A percentile compares a stretch with the other conserved stretches of the same genome.
Conservation (phyloP, 2,888 invertebrate species). For the Philereme transversata region DNA sequence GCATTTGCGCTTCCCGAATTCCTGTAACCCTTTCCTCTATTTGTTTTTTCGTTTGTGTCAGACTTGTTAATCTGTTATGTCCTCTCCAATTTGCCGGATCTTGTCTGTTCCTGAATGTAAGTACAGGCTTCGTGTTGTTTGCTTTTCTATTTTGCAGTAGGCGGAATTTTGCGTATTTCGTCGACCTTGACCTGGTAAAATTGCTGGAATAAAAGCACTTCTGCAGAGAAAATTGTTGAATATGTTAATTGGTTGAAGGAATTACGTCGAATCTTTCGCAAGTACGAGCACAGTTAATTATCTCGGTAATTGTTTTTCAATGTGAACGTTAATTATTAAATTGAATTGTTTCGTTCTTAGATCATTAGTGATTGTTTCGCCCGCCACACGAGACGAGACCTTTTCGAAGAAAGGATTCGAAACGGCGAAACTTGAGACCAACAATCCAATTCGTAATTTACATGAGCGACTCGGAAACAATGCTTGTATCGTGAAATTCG, state of each 20-base stretch:
- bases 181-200: constrained; percentile 16
- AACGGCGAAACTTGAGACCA: constrained; percentile 18
- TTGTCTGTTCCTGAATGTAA: constrained; percentile 24
- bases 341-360: constrained; percentile 15
- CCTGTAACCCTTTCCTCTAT: constrained; percentile 21
- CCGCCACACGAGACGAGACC: constrained; percentile 19
- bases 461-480: constrained; percentile 13
- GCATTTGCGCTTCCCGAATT: constrained; percentile 22
- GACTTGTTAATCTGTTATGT: constrained; percentile 39
- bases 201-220: background rate
- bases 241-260: constrained; percentile 11
- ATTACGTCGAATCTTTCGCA: constrained; percentile 13
- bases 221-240: constrained; percentile 3
- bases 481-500: constrained; percentile 10
- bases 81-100: constrained; percentile 33
- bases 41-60: constrained; percentile 23
- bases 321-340: constrained; percentile 15
- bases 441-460: constrained; percentile 11
- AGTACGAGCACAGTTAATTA: constrained; percentile 14
- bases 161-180: constrained; percentile 6
- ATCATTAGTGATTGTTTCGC: constrained; percentile 21
- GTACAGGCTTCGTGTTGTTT: constrained; percentile 24
- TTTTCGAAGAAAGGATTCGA: constrained; percentile 21
- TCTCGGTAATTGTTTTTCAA: constrained; percentile 20
- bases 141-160: constrained; percentile 20